phyloP scores from a whole-genome alignment of 2,797 vertebrate genomes.

The Bucorvus abyssinicus region DNA sequence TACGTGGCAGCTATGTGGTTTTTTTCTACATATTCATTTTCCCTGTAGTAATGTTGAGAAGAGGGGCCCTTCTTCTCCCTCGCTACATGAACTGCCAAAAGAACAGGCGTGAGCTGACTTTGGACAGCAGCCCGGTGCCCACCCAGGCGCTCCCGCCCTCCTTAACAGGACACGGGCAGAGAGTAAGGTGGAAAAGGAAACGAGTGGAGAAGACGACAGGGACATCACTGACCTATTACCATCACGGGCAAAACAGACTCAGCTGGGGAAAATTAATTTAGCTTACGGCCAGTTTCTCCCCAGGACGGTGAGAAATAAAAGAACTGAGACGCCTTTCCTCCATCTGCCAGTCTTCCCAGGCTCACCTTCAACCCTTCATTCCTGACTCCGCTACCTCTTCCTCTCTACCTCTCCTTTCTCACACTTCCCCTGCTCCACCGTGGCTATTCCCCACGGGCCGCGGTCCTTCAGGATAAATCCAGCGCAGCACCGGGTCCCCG shows the following conservation, averaged over 20 bases:
- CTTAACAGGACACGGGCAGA: not conserved
- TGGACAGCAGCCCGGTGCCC: not conserved
- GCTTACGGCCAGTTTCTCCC: not conserved
- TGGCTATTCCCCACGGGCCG: no score
- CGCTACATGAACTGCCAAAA: not conserved
- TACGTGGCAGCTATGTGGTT: not conserved
- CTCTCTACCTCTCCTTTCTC: not conserved
- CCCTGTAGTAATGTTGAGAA: not conserved
- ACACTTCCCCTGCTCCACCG: not conserved
- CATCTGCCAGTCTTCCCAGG: not conserved
- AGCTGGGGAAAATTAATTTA: not conserved
- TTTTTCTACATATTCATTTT: not conserved
- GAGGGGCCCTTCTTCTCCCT: not conserved
- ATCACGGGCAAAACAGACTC: not conserved
- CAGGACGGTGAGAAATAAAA: not conserved
- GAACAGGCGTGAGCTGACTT: no score
- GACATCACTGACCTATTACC: not conserved
- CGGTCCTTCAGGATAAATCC: not conserved
- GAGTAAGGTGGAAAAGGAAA: not conserved
- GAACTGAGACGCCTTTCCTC: not conserved
- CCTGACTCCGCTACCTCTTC: not conserved
- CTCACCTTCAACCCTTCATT: not conserved
- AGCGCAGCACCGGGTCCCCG: no score
- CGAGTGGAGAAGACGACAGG: not conserved
- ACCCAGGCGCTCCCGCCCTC: no score